A percentile compares a stretch with the other conserved stretches of the same genome.
phyloP scores from a whole-genome alignment of 2,888 invertebrate species.

The Operophtera brumata region DNA sequence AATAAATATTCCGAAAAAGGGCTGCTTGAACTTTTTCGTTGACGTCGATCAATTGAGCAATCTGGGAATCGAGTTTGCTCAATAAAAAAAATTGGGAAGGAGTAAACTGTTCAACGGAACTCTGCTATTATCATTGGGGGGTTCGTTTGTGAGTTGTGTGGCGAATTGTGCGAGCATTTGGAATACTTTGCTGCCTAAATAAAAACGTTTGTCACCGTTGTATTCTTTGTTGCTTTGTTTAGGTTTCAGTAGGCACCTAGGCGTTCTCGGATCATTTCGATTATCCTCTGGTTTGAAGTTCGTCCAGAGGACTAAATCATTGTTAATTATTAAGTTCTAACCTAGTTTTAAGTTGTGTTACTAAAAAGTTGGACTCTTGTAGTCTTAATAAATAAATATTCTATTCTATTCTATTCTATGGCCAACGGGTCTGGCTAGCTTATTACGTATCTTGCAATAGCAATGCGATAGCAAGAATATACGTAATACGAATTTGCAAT shows the following conservation, averaged over 20 bases:
- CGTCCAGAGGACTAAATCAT: no score
- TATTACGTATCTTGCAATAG: no score
- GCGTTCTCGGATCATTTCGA: no score
- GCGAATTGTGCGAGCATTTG: background rate
- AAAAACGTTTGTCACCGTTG: background rate
- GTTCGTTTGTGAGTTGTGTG: background rate
- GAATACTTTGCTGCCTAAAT: background rate
- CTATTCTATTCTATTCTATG: no score
- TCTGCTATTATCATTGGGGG: conserved; percentile 7
- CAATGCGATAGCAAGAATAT: no score
- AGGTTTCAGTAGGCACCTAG: background rate
- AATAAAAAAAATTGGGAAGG: conserved; percentile 24
- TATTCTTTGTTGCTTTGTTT: background rate
- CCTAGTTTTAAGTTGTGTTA: no score
- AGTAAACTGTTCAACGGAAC: conserved; percentile 1
- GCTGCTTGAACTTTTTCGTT: conserved; percentile 33
- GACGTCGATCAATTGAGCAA: conserved; percentile 38
- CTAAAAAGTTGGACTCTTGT: no score
- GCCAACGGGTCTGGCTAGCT: no score
- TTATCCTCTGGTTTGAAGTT: no score
- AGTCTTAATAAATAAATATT: no score
- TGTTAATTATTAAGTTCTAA: no score
- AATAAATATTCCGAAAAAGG: conserved; percentile 40
- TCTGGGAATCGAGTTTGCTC: conserved; percentile 27
- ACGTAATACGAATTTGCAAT: no score